phyloP scores from a whole-genome alignment of 2,797 vertebrate genomes.

The Ceyx erithaca region DNA sequence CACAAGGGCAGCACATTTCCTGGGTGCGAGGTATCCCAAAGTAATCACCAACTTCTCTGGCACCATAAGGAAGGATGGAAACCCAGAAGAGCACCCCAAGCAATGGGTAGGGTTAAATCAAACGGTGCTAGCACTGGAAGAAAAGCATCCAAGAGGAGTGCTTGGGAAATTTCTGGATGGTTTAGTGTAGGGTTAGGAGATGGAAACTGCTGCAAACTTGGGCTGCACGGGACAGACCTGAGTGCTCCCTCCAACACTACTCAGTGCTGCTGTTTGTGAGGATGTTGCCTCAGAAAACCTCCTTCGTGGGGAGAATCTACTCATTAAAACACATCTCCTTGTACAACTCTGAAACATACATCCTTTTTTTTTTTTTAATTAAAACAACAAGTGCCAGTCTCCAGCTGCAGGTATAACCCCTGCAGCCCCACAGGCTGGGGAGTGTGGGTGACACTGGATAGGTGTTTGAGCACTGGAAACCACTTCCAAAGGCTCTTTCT shows the following conservation, averaged over 20 bases:
- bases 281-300: neutral
- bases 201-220: neutral
- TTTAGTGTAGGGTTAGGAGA: neutral
- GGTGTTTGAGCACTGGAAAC: neutral
- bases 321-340: neutral
- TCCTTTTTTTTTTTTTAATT: neutral
- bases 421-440: neutral
- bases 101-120: neutral
- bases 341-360: neutral
- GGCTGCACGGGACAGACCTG: neutral
- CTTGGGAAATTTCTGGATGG: neutral
- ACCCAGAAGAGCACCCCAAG: neutral
- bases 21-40: neutral
- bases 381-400: neutral
- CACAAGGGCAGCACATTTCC: neutral
- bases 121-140: neutral
- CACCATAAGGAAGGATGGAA: neutral
- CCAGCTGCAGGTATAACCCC: neutral
- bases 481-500: neutral
- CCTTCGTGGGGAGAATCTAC: neutral
- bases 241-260: neutral
- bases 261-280: neutral
- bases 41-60: neutral
- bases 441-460: neutral
- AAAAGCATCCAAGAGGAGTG: neutral